Percentiles rank a stretch among this genome's conserved stretches.
Conservation (phyloP, 2,797 vertebrate genomes). For the Lacerta viridis region DNA sequence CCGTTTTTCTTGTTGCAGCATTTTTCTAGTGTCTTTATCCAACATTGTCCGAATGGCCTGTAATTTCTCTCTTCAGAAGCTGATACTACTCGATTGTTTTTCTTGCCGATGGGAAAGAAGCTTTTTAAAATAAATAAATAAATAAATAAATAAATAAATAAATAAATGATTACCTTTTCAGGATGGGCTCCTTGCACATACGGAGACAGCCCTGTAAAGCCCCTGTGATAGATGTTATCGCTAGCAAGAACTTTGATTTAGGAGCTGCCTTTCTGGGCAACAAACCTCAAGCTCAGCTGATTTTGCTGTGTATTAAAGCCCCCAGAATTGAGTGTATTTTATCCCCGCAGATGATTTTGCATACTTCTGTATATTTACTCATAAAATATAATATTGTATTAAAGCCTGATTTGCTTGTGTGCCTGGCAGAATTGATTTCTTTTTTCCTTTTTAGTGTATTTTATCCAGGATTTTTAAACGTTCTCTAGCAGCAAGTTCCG, state of each 20-base stretch:
- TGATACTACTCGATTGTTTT: constrained; percentile 10
- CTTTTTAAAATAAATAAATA: neutral
- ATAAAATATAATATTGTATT: constrained; percentile 51
- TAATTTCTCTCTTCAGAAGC: constrained; percentile 25
- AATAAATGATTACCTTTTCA: constrained; percentile 32
- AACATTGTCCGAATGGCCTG: neutral
- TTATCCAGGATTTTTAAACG: no score
- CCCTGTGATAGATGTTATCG: constrained; percentile 23
- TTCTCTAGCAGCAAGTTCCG: no score
- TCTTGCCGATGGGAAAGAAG: neutral
- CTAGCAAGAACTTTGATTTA: constrained; percentile 10
- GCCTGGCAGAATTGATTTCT: no score
- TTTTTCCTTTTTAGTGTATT: no score
- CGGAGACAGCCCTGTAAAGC: neutral
- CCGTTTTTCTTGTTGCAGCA: neutral
- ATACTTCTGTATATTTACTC: constrained; percentile 55
- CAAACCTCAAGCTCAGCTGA: neutral
- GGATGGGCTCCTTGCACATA: neutral
- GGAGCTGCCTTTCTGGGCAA: neutral
- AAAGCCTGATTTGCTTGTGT: no score
- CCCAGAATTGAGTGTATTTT: constrained; percentile 44
- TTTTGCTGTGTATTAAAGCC: constrained; percentile 35
- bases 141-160: constrained; percentile 20
- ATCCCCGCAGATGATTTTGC: no score
- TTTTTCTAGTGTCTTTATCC: constrained; percentile 39